A percentile compares a stretch with the other conserved stretches of the same genome.
phyloP scores from a whole-genome alignment of 2,113 vertebrate species.

The Gymnorhina tibicen region DNA sequence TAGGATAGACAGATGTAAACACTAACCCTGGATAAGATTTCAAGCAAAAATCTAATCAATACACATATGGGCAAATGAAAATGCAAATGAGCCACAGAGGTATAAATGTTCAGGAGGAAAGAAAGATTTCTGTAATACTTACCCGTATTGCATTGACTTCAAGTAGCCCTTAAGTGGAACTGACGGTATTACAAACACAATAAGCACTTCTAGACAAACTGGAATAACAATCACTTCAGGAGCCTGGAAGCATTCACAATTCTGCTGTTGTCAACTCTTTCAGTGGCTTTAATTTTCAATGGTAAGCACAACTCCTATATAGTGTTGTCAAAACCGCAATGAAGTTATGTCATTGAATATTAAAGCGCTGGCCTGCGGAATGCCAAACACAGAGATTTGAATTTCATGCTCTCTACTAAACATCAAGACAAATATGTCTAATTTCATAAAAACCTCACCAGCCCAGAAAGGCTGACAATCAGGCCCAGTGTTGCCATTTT shows the following conservation, averaged over 20 bases:
- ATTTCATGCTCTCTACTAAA: constrained; percentile 81
- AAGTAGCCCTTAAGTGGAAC: constrained; percentile 79
- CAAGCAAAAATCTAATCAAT: constrained; percentile 44
- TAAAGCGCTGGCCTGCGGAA: constrained; percentile 71
- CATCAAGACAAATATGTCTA: constrained; percentile 84
- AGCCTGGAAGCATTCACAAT: constrained; percentile 76
- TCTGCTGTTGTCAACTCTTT: constrained; percentile 84
- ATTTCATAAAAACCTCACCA: constrained; percentile 78
- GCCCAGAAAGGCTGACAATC: constrained; percentile 69
- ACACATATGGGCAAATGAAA: constrained; percentile 42
- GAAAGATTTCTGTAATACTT: constrained; percentile 66
- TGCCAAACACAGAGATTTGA: constrained; percentile 80
- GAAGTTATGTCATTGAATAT: constrained; percentile 86
- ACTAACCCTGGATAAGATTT: not conserved
- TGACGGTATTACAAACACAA: constrained; percentile 83
- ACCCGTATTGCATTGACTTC: constrained; percentile 68
- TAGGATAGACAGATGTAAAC: not conserved
- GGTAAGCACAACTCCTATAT: constrained; percentile 81
- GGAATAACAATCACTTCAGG: constrained; percentile 81
- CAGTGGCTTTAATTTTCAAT: constrained; percentile 81
- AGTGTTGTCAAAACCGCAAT: constrained; percentile 81
- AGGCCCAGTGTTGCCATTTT: constrained; percentile 3
- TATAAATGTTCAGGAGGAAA: constrained; percentile 14
- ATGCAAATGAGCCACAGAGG: constrained; percentile 30
- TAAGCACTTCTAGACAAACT: constrained; percentile 82